phyloP scores from a whole-genome alignment of 2,888 invertebrate species.

The Steinernema scapterisci region DNA sequence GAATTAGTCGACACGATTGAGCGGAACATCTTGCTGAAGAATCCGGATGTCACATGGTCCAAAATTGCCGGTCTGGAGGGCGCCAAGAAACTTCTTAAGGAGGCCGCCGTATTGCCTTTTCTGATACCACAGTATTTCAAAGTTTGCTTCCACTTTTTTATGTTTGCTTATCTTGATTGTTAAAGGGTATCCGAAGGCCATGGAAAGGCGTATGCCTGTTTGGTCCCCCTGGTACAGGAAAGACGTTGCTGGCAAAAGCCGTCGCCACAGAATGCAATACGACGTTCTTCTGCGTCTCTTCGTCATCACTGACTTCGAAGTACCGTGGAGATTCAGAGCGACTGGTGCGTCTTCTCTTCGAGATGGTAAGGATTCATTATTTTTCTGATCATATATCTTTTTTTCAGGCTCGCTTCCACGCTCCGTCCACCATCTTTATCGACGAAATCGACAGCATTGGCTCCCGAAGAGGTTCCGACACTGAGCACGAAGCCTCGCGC shows the following conservation, averaged over 20 bases:
- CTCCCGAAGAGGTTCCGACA: conserved; percentile 90
- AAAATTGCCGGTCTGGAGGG: conserved; percentile 70
- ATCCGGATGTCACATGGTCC: conserved; percentile 83
- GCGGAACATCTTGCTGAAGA: conserved; percentile 92
- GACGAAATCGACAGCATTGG: conserved; percentile 87
- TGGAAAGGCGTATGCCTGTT: conserved; percentile 83
- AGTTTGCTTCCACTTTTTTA: conserved; percentile 59
- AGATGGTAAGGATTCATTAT: conserved; percentile 78
- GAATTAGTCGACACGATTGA: conserved; percentile 92
- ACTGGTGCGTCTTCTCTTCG: conserved; percentile 90
- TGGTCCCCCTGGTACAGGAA: conserved; percentile 75
- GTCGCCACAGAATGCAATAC: conserved; percentile 72
- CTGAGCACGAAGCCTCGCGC: conserved; percentile 93
- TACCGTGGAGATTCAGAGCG: conserved; percentile 99
- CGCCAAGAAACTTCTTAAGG: conserved; percentile 80
- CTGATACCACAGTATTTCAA: conserved; percentile 97
- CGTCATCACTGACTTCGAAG: conserved; percentile 95
- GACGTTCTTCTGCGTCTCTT: conserved; percentile 80
- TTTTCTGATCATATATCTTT: conserved; percentile 27
- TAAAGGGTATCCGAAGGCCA: conserved; percentile 74
- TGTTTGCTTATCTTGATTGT: conserved; percentile 52
- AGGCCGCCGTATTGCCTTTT: conserved; percentile 95
- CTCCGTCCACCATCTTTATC: conserved; percentile 96
- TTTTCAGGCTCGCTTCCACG: conserved; percentile 88
- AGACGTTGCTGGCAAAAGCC: conserved; percentile 71